Conservation (phyloP, 2,113 vertebrate species). For the Odobenus rosmarus region DNA sequence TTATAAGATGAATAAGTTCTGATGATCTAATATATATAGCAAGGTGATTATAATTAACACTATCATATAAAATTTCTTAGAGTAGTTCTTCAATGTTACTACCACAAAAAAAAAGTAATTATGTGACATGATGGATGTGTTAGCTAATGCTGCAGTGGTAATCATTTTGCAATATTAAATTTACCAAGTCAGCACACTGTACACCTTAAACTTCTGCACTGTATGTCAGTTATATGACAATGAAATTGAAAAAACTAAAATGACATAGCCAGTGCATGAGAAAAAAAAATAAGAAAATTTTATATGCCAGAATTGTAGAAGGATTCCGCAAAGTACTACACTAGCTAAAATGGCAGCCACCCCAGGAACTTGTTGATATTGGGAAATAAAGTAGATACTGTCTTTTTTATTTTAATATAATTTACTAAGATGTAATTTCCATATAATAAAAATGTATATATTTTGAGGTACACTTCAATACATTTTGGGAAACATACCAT, state of each 20-base stretch:
- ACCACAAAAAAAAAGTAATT: background rate
- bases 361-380: background rate
- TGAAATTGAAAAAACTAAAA: background rate
- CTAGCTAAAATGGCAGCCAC: background rate
- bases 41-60: background rate
- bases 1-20: background rate
- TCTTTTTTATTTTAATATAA: background rate
- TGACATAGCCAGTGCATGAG: background rate
- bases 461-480: background rate
- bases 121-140: background rate
- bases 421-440: background rate
- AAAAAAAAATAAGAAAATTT: background rate
- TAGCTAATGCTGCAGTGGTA: background rate
- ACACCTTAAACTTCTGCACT: background rate
- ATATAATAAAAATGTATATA: background rate
- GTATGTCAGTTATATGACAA: background rate
- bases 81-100: background rate
- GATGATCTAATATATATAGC: background rate
- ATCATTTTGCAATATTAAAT: background rate
- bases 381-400: background rate
- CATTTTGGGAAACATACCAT: background rate
- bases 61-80: background rate
- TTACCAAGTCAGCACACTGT: background rate
- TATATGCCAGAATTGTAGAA: background rate
- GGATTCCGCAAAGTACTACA: slow-evolving; percentile 23